phyloP scores from a whole-genome alignment of 37 sponge, comb jelly and placozoan species.

The Ephydatia muelleri region DNA sequence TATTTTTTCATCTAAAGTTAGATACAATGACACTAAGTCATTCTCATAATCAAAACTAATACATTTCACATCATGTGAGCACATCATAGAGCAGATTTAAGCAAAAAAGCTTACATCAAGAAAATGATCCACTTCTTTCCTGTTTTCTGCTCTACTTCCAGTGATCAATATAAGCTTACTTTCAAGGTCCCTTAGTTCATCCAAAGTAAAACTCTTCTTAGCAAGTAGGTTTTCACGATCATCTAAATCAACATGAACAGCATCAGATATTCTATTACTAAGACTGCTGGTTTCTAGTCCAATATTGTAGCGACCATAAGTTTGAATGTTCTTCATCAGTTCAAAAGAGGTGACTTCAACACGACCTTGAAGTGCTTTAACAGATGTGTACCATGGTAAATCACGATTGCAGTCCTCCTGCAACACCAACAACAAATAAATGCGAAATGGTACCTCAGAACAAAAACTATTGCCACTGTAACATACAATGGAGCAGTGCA shows the following conservation, averaged over 20 bases:
- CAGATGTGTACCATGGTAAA: slow-evolving; percentile 64
- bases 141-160: slow-evolving; percentile 33
- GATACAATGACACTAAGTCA: background rate
- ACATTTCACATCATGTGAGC: background rate
- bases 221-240: background rate
- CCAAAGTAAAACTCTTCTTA: slow-evolving; percentile 27
- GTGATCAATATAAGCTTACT: slow-evolving; percentile 62
- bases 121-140: slow-evolving; percentile 30
- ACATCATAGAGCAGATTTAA: background rate
- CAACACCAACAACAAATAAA: no score
- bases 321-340: slow-evolving; percentile 41
- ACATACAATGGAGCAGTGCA: no score
- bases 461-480: no score
- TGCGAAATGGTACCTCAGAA: no score
- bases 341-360: slow-evolving; percentile 65
- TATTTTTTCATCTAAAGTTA: no score
- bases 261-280: slow-evolving; percentile 6
- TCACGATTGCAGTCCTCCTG: slow-evolving; percentile 41
- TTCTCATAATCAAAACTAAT: background rate
- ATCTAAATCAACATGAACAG: slow-evolving; percentile 19
- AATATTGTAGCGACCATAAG: slow-evolving; percentile 28
- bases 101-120: slow-evolving; percentile 26
- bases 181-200: slow-evolving; percentile 61
- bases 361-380: slow-evolving; percentile 63
- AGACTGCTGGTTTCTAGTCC: background rate